A percentile compares a stretch with the other conserved stretches of the same genome.
These are phyloP conservation scores for Prietella phreatophila DNA, from an alignment of 2,113 vertebrate species.

Conservation along the genomic window DNA sequence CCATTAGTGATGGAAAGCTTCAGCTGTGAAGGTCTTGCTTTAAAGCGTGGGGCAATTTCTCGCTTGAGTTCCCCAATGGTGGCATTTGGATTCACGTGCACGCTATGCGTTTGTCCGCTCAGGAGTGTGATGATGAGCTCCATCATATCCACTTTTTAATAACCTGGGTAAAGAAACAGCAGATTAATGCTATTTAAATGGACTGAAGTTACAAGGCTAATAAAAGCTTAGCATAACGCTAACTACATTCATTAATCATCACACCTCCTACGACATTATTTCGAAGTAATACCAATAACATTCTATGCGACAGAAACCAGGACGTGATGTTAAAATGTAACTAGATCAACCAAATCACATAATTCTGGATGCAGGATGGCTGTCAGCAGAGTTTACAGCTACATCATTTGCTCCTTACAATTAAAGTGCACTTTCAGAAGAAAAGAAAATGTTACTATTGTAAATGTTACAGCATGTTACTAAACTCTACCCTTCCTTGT, in stretches of 20 bases:
- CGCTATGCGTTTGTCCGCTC: background rate
- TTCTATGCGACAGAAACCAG: background rate
- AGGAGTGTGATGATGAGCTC: conserved; percentile 52
- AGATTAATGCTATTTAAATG: background rate
- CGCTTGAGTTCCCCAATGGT: conserved; percentile 55
- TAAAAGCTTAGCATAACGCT: background rate
- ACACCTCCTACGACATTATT: background rate
- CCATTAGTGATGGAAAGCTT: conserved; percentile 56
- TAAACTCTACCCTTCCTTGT: too few species aligned
- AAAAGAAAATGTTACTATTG: too few species aligned
- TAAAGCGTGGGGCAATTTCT: conserved; percentile 11
- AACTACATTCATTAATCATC: background rate
- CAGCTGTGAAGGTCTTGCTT: background rate
- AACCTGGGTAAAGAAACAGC: background rate
- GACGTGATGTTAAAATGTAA: background rate
- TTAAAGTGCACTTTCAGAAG: too few species aligned
- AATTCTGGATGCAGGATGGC: background rate
- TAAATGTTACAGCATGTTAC: too few species aligned
- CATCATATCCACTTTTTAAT: conserved; percentile 45
- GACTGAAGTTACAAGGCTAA: background rate
- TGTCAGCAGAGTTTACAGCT: background rate
- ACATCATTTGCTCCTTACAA: background rate
- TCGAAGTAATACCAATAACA: background rate
- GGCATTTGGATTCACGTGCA: conserved; percentile 62
- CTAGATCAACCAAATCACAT: background rate